Evolutionary conservation across 2,797 vertebrate genomes (phyloP).

Genomic region (Fratercula arctica): DNA sequence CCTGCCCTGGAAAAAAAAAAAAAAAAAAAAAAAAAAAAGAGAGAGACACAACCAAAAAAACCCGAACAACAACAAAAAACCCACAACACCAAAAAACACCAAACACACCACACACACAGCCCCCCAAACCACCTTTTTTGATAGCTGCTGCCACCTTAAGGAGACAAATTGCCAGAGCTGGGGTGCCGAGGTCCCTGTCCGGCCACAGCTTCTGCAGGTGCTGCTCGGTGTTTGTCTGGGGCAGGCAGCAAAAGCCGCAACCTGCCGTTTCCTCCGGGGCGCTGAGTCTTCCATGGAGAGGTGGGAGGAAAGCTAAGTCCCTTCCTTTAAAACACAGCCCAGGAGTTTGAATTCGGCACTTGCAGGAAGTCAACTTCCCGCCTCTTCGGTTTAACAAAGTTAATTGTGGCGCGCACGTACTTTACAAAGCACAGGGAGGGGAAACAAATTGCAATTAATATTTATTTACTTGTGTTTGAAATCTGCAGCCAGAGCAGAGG

Average conservation of each 20-base stretch:
- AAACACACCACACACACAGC: too few species aligned
- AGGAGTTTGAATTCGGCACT: neutral
- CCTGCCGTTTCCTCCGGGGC: neutral
- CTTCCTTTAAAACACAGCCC: neutral
- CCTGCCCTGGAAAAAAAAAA: fast-evolving
- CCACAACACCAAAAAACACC: neutral
- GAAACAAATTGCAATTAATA: neutral
- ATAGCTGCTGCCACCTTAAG: slow-evolving; percentile 59
- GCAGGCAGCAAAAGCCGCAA: neutral
- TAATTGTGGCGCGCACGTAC: neutral
- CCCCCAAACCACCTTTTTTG: neutral
- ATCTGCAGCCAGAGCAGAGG: neutral
- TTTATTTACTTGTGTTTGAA: neutral
- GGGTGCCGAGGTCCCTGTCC: neutral
- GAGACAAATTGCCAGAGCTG: neutral
- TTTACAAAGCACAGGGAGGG: neutral
- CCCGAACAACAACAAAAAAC: neutral
- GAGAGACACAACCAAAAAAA: too few species aligned
- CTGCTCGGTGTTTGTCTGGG: neutral
- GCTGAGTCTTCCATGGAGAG: neutral
- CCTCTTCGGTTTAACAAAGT: neutral
- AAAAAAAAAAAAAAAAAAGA: too few species aligned
- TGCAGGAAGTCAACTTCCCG: neutral
- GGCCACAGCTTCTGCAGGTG: neutral
- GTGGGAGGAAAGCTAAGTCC: neutral